Evolutionary conservation across 2,888 invertebrate genomes (phyloP), one percentile per base, ranked within the genome.

Genomic region (Lithosia quadra): DNA sequence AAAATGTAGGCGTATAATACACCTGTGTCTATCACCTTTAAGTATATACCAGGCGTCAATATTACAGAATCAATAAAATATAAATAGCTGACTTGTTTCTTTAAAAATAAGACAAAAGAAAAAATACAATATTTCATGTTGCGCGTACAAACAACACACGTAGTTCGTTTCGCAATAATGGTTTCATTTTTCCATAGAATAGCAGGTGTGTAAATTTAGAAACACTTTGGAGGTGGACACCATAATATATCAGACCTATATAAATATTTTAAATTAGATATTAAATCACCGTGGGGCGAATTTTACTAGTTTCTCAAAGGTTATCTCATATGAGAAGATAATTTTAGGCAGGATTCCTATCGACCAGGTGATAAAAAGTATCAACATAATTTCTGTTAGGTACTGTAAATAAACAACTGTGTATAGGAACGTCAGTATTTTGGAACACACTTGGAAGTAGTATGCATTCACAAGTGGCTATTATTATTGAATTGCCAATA

Each of bases 401-500:
- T n/a, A 3, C 36, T 18, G 28, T 58, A 60, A 59, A 53, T 53
- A 59, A 65, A 49, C 65, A 39, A 24, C 18, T 59, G 18, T 60
- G 53, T 34, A 53, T 59, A 49, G 8, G 49, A n/a, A 49, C 10
- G 22, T 43, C 13, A 53, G 24, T 66, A 39, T 61, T 66, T 60
- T 10, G 24, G 18, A 13, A 58, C 28, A 49, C 24, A 22, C 43
- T 11, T 53, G 39, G 56, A 36, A 63, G 63, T 63, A 63, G 5
- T 65, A 68, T 75, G 69, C 61, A 68, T 24, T 66, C 55, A 68
- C 57, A 59, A 34, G 36, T 60, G 68, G 49, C 28, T 73, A 71
- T 67, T 78, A 80, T 80, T 69, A 71, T 78, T 78, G 72, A 80
- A 80, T 80, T 71, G 81, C 69, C 71, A 80, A 76, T 79, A 81